Evolutionary conservation across 2,113 vertebrate species (phyloP), one percentile per base, ranked within the genome.

Genomic region (Puffinus mauretanicus): DNA sequence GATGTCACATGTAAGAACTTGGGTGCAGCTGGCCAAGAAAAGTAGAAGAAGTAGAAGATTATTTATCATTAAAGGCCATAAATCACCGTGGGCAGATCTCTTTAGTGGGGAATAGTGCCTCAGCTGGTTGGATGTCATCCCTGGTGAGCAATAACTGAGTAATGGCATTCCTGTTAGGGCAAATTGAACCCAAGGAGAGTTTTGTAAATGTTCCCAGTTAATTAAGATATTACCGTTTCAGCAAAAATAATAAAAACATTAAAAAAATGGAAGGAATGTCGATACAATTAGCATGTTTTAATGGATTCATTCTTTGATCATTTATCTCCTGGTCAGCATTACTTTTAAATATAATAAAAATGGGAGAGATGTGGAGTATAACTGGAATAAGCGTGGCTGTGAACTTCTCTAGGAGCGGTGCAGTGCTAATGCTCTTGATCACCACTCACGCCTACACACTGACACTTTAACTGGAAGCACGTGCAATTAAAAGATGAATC

Each of bases 401-500:
- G 80, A 72, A 52, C 42, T 61, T 78, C 16, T 79, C 29, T 40
- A 34, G 46, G 44, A 71, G 71, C 34, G 26, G 22, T 51, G 81
- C 29, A 26, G 19, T 27, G 57, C 57, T 81, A 13, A 25, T 29
- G 36, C 42, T 90, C 40, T 90, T 93, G 79, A 76, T 93, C 91
- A 36, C 77, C 22, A 2, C 82, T 90, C 70, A 80, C 70, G 83
- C 66, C 80, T 75, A 79, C 71, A 24, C 6, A 17, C 34, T 27
- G 79, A 73, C 49, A 88, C 80, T 93, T 94, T 25, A 27, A n/a
- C 91, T 69, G 75, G 82, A 90, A 70, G n/a, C 86, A 82, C 52
- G 88, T 91, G 44, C 86, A 96, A 91, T 83, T 89, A 95, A 88
- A 60, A 90, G 92, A 82, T 17, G 51, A 81, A 60, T 75, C 71